Conservation (phyloP, 2,797 vertebrate species). For the Pseudotriccus pelzelni region DNA sequence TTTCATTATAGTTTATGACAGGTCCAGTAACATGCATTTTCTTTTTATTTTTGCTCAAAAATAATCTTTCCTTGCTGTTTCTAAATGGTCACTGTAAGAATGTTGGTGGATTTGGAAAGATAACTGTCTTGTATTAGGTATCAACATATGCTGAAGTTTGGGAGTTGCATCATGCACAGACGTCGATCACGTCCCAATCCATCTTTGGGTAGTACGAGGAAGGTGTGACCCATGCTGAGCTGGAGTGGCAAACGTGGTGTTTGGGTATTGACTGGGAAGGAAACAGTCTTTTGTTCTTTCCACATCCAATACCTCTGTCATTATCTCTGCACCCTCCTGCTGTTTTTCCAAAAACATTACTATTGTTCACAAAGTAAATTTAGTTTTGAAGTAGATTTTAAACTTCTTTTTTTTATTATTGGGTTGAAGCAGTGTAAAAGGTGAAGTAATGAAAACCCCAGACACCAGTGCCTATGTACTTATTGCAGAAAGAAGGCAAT, state of each 20-base stretch:
- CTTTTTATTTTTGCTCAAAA: background rate
- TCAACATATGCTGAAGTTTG: background rate
- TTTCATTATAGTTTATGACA: background rate
- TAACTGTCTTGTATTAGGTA: background rate
- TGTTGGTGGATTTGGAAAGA: background rate
- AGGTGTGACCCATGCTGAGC: background rate
- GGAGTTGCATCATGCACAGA: background rate
- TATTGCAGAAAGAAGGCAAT: background rate
- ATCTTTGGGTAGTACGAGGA: background rate
- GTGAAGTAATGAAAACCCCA: background rate
- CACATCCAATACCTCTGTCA: fast-evolving
- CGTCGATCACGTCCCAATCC: background rate
- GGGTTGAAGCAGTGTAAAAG: background rate
- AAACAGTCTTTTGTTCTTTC: background rate
- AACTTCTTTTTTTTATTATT: background rate
- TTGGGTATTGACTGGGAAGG: background rate
- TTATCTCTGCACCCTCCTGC: background rate
- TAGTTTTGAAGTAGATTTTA: background rate
- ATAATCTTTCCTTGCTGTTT: background rate
- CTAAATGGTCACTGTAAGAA: background rate
- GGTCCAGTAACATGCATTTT: background rate
- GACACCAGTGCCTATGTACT: background rate
- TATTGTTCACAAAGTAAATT: background rate
- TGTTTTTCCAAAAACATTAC: background rate
- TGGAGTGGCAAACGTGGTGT: fast-evolving